Percentiles rank a stretch among this genome's conserved stretches.
Conservation (phyloP, 2,797 vertebrate genomes). For the Glossophaga mutica region DNA sequence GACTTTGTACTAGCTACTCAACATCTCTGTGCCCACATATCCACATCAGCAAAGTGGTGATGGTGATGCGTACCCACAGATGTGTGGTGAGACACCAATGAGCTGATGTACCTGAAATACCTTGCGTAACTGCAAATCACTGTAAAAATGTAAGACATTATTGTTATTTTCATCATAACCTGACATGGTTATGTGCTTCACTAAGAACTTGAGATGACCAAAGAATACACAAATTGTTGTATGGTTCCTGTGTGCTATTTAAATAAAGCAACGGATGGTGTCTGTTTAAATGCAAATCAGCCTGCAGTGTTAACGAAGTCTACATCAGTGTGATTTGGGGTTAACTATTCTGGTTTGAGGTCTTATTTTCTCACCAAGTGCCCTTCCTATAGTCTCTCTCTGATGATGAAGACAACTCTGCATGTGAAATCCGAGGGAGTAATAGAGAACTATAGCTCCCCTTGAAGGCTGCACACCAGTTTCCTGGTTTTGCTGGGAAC, state of each 20-base stretch:
- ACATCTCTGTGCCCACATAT: neutral
- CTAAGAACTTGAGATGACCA: neutral
- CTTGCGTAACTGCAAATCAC: neutral
- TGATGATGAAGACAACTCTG: neutral
- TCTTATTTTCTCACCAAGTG: conserved; percentile 32
- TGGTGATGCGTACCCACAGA: neutral
- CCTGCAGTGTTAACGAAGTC: neutral
- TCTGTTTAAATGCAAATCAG: conserved; percentile 64
- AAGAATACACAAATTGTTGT: neutral
- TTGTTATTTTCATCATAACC: neutral
- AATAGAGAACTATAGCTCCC: neutral
- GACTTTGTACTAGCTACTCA: neutral
- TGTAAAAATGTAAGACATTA: neutral
- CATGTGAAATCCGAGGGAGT: neutral
- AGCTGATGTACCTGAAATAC: neutral
- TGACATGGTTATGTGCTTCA: neutral
- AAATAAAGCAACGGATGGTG: conserved; percentile 27
- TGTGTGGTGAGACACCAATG: neutral
- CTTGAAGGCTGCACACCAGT: neutral
- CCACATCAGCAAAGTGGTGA: neutral
- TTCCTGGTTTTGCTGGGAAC: conserved; percentile 8
- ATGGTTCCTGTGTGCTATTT: conserved; percentile 13
- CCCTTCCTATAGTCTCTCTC: neutral
- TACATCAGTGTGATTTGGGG: conserved; percentile 3
- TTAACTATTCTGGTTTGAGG: conserved; percentile 45